These are phyloP conservation scores for Microtus montanus DNA, from an alignment of 2,113 vertebrate genomes.

Conservation along the genomic window DNA sequence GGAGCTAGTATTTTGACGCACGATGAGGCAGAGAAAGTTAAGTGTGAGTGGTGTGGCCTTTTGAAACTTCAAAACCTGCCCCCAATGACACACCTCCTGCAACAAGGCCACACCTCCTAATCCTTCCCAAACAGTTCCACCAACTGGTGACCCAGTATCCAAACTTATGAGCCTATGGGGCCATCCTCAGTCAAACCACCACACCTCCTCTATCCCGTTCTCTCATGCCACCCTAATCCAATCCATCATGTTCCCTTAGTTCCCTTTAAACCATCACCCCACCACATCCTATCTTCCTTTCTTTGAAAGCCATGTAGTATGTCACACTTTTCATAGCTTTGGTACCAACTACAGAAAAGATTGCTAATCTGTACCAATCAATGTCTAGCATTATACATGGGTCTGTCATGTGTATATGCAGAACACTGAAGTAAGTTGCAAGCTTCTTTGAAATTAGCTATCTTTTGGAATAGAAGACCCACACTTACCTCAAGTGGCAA, in stretches of 20 bases:
- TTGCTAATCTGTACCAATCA: background rate
- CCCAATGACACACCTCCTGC: too few species aligned
- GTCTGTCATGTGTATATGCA: background rate
- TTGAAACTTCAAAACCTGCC: background rate
- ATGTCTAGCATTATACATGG: background rate
- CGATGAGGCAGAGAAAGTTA: background rate
- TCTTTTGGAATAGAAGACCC: background rate
- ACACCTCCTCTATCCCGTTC: background rate
- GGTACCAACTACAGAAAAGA: conserved; percentile 29
- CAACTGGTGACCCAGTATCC: background rate
- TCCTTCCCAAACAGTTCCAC: background rate
- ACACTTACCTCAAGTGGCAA: background rate
- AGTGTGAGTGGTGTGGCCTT: background rate
- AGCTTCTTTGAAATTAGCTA: conserved; percentile 16
- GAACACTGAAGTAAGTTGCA: background rate
- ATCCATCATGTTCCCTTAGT: background rate
- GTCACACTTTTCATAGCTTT: conserved; percentile 16
- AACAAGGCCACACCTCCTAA: background rate
- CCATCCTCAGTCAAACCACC: background rate
- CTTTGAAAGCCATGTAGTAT: background rate
- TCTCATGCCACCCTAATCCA: background rate
- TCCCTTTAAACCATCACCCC: background rate
- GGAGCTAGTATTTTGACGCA: background rate
- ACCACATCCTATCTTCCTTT: background rate
- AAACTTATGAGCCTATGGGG: background rate